phyloP scores from a whole-genome alignment of 2,888 invertebrate genomes.

The Frankliniella intonsa region DNA sequence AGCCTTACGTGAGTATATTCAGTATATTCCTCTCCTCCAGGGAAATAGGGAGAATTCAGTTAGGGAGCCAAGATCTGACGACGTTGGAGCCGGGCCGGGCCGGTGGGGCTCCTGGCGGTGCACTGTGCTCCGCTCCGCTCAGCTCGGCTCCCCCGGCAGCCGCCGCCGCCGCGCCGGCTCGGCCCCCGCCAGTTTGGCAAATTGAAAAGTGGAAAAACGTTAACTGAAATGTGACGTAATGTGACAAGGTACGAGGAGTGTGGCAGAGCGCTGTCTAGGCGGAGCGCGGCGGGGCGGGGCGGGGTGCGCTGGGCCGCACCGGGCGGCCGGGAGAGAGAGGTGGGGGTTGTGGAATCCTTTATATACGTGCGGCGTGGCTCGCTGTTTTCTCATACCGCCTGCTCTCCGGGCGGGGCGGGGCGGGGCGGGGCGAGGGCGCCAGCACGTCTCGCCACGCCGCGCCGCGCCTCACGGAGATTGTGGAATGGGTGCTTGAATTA shows the following conservation, averaged over 20 bases:
- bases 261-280: neutral
- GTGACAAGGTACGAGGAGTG: slow-evolving; percentile 14
- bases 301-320: neutral
- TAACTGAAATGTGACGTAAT: slow-evolving; percentile 12
- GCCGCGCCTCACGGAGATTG: neutral
- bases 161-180: neutral
- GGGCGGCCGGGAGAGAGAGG: neutral
- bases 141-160: neutral
- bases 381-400: too few relatives aligned
- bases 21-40: slow-evolving; percentile 5
- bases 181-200: neutral
- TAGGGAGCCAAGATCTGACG: neutral
- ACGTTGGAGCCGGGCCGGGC: neutral
- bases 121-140: neutral
- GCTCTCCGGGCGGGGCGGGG: neutral
- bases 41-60: neutral
- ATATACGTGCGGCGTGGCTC: too few relatives aligned
- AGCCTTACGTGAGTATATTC: neutral
- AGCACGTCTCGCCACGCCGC: neutral
- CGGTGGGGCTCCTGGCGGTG: neutral
- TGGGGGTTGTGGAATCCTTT: too few relatives aligned
- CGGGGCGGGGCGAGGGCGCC: neutral
- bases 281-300: neutral
- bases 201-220: slow-evolving; percentile 22
- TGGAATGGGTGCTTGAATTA: neutral